Evolutionary conservation across 2,113 vertebrate genomes (phyloP).

Genomic region (Dromas ardeola): DNA sequence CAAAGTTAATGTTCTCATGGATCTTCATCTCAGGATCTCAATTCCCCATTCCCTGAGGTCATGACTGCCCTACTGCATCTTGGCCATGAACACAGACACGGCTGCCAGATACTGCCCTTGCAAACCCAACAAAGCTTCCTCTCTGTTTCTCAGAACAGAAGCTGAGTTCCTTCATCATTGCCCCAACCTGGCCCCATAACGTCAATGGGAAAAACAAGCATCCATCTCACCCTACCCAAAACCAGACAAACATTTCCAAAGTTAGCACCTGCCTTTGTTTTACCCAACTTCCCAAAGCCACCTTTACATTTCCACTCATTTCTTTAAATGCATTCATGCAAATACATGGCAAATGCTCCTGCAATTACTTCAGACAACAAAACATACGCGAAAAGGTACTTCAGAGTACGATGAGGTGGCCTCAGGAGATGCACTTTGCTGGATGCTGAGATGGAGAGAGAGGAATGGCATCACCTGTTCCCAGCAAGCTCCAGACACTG

Average conservation of each 20-base stretch:
- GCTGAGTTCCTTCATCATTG: neutral
- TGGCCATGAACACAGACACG: neutral
- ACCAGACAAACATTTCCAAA: neutral
- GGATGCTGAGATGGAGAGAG: neutral
- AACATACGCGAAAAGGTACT: neutral
- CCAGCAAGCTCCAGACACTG: neutral
- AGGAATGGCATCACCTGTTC: neutral
- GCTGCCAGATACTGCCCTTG: neutral
- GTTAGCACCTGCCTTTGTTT: neutral
- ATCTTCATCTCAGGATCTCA: neutral
- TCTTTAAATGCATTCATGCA: neutral
- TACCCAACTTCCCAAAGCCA: neutral
- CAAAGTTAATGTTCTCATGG: neutral
- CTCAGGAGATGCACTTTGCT: neutral
- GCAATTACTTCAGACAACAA: neutral
- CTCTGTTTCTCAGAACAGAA: neutral
- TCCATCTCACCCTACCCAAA: neutral
- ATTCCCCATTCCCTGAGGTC: neutral
- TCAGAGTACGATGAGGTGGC: neutral
- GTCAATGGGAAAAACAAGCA: neutral
- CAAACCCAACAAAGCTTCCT: neutral
- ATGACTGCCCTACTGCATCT: neutral
- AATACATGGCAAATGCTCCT: neutral
- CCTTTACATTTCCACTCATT: neutral
- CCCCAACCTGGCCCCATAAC: neutral